These are phyloP conservation scores for Drosophila prosaltans DNA, from an alignment of 1,140 invertebrate genomes.

Conservation along the genomic window DNA sequence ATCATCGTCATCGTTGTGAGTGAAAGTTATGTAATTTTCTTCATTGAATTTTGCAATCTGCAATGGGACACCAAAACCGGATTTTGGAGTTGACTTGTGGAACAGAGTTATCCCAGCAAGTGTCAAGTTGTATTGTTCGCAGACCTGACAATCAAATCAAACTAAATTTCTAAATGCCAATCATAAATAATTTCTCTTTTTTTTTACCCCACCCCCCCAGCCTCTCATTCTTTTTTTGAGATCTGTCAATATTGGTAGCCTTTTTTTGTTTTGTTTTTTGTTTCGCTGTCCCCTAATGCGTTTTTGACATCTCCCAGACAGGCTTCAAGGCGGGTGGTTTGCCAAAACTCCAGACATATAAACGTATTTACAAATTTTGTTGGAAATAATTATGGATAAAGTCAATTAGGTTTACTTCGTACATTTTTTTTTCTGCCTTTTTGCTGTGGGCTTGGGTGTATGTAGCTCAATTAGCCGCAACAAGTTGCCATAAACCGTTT, in stretches of 20 bases:
- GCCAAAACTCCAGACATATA: slow-evolving; percentile 29
- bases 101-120: slow-evolving; percentile 36
- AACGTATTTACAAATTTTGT: not conserved
- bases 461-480: slow-evolving; percentile 72
- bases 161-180: slow-evolving; percentile 77
- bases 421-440: slow-evolving; percentile 49
- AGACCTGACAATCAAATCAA: slow-evolving; percentile 65
- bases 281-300: slow-evolving; percentile 41
- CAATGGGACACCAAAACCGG: slow-evolving; percentile 59
- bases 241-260: slow-evolving; percentile 45
- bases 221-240: slow-evolving; percentile 32
- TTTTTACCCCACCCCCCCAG: slow-evolving; percentile 1
- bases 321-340: slow-evolving; percentile 18
- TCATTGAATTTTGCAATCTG: slow-evolving; percentile 71
- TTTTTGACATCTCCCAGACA: slow-evolving; percentile 61
- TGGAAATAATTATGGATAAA: slow-evolving; percentile 48
- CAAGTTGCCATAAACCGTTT: slow-evolving; percentile 66
- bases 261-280: slow-evolving; percentile 3
- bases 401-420: slow-evolving; percentile 57
- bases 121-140: slow-evolving; percentile 43
- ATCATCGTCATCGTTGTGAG: slow-evolving; percentile 59
- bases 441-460: slow-evolving; percentile 40
- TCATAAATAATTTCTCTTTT: slow-evolving; percentile 78
- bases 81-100: slow-evolving; percentile 40
- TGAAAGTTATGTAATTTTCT: slow-evolving; percentile 78